Evolutionary conservation across 2,797 vertebrate species (phyloP).

Genomic region (Peromyscus aztecus): DNA sequence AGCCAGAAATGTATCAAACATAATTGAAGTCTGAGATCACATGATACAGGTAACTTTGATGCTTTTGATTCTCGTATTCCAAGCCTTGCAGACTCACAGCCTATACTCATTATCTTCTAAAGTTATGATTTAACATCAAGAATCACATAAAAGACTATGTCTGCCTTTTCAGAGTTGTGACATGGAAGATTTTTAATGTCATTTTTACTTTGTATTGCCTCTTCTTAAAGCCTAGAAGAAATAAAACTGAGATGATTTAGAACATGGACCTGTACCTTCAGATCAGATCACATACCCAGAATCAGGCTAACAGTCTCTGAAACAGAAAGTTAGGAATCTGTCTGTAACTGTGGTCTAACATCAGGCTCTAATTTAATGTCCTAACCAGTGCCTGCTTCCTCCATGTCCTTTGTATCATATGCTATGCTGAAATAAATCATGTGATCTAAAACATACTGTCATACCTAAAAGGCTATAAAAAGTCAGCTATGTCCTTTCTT

Average conservation of each 20-base stretch:
- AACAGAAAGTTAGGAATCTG: background rate
- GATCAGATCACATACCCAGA: background rate
- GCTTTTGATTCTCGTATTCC: background rate
- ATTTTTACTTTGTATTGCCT: slow-evolving; percentile 7
- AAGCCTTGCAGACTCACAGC: background rate
- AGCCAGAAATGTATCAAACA: background rate
- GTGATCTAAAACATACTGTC: background rate
- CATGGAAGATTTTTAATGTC: background rate
- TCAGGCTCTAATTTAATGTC: background rate
- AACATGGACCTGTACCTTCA: background rate
- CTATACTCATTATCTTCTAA: background rate
- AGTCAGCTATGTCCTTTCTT: background rate
- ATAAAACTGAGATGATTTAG: background rate
- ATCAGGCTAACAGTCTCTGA: background rate
- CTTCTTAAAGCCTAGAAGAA: background rate
- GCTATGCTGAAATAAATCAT: background rate
- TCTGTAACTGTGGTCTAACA: background rate
- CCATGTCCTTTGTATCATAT: background rate
- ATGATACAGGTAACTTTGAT: background rate
- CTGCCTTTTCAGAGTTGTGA: slow-evolving; percentile 15
- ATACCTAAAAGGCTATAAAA: background rate
- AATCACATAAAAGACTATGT: slow-evolving; percentile 18
- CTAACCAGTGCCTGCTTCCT: too few relatives aligned
- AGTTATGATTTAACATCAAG: background rate
- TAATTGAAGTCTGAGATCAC: background rate